phyloP scores from a whole-genome alignment of 2,113 vertebrate genomes.

The Myrmecobius fasciatus region DNA sequence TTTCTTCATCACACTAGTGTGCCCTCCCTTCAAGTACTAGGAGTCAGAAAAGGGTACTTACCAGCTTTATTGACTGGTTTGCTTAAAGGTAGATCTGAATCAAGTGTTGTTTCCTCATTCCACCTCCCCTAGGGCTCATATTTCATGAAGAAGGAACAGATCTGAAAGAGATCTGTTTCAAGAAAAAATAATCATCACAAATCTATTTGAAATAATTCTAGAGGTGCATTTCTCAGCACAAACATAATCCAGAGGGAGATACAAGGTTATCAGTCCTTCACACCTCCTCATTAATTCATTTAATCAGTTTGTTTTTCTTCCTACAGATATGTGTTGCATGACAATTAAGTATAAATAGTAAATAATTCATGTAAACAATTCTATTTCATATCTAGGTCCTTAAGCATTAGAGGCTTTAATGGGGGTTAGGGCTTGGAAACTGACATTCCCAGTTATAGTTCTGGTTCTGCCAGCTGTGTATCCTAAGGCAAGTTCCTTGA shows the following conservation, averaged over 20 bases:
- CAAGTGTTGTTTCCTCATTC: background rate
- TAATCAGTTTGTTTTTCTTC: slow-evolving; percentile 3
- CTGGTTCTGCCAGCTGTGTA: background rate
- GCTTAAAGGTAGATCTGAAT: background rate
- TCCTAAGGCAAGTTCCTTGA: background rate
- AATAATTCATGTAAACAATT: background rate
- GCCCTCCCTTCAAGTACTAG: background rate
- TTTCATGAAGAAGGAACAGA: background rate
- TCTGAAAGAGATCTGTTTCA: background rate
- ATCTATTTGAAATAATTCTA: background rate
- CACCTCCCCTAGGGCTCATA: background rate
- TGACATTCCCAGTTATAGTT: background rate
- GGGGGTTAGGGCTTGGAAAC: background rate
- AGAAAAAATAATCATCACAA: background rate
- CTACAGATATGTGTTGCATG: background rate
- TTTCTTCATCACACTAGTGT: background rate
- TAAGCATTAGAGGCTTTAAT: background rate
- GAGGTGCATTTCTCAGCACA: background rate
- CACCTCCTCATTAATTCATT: background rate
- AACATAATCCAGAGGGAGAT: background rate
- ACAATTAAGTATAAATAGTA: background rate
- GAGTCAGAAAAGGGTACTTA: background rate
- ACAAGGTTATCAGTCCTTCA: background rate
- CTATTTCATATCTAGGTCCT: background rate
- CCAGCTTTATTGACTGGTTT: background rate